Base-by-base conservation (phyloP, 2,113 vertebrate genomes). In the Cottus gobio region DNA sequence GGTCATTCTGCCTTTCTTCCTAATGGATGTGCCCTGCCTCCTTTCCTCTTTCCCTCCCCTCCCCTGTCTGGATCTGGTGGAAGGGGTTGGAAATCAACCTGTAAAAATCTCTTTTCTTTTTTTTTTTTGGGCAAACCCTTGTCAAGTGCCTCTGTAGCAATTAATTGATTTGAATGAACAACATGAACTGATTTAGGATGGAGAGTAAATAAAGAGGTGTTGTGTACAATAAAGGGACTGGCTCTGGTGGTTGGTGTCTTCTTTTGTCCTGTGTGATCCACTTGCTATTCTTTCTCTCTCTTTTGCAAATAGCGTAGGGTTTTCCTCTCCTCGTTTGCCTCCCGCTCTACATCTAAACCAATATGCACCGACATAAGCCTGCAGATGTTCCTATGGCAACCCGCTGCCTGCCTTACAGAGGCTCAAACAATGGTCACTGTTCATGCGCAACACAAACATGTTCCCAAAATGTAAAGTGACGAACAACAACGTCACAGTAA, bases 101-200 rank as follows among this genome's bases (percentile, higher is more conserved):
- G 75, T 73, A 70, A 75, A 57, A 46, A 44, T 75, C 31, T 75
- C 22, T 76, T 74, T 81, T 75, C 57, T 75, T 82, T 42, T 5
- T 34, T 36, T 73, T 79, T 74, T 7, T 80, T 88, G 77, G 88
- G 65, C 82, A 89, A 91, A 86, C 78, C 77, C 64, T 89, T 94
- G 92, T 94, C 84, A 94, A 95, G 94, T 95, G 95, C 93, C 95
- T 94, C 91, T 93, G 91, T 94, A 94, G 93, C 88, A 79, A 50
- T 89, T 81, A 85, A 91, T 88, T 92, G 91, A 94, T 91, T 90
- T 93, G 83, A 93, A 87, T 88, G 88, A 88, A 88, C 68, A 83
- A 68, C 77, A 71, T 85, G 84, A 87, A 77, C 77, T 83, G 87
- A 90, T 88, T 82, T 89, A 82, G 65, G 85, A 86, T 82, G 77